phyloP scores from a whole-genome alignment of 2,113 vertebrate species.

The Parus major region DNA sequence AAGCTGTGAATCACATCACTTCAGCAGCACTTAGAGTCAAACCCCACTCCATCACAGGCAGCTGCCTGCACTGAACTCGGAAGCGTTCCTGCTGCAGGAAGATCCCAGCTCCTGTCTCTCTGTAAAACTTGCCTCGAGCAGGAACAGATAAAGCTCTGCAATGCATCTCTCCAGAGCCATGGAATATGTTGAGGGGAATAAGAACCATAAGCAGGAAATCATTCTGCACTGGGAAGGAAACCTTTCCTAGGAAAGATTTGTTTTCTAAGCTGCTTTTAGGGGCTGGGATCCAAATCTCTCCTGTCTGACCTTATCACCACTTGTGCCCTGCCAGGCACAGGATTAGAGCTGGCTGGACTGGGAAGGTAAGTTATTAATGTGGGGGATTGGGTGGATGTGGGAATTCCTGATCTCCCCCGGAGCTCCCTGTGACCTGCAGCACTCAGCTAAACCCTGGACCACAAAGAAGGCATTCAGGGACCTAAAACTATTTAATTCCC shows the following conservation, averaged over 20 bases:
- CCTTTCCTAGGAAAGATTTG: constrained; percentile 4
- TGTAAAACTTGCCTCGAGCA: neutral
- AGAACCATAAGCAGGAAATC: constrained; percentile 17
- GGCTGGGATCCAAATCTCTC: neutral
- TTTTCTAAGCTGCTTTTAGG: constrained; percentile 17
- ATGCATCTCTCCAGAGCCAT: neutral
- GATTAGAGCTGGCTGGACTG: neutral
- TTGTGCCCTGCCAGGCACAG: constrained; percentile 10
- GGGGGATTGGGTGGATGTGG: neutral
- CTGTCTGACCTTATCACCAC: neutral
- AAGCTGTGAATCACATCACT: constrained; percentile 37
- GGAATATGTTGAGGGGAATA: neutral
- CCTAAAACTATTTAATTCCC: constrained; percentile 38
- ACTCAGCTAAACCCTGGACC: neutral
- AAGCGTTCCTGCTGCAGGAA: neutral
- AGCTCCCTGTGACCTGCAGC: neutral
- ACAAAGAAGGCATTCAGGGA: neutral
- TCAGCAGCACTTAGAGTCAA: constrained; percentile 19
- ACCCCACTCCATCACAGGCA: neutral
- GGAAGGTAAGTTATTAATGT: neutral
- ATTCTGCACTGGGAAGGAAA: constrained; percentile 20
- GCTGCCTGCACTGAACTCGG: constrained; percentile 6
- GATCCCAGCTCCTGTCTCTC: neutral
- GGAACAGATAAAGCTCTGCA: neutral
- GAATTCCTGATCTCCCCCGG: neutral